These are phyloP conservation scores for Aurelia aurita DNA, from an alignment of 30 jellyfish, hydroid and myxozoan species.

Conservation along the genomic window DNA sequence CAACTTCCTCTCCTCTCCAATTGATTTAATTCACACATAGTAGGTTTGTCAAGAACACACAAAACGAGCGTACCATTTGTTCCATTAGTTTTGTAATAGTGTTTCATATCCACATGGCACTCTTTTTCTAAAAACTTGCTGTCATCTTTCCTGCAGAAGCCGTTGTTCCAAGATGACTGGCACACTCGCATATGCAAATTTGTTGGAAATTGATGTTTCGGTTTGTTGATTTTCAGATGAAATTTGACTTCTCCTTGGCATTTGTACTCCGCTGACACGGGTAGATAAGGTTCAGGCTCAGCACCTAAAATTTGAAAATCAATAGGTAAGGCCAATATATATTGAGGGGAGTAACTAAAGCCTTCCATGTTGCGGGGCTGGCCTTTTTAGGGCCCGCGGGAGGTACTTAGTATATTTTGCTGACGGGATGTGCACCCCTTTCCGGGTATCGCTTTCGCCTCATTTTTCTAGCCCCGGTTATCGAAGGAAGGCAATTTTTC, in stretches of 20 bases:
- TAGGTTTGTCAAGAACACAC: conserved; percentile 9
- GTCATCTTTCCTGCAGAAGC: conserved; percentile 10
- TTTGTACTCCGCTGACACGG: not conserved
- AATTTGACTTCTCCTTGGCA: conserved; percentile 38
- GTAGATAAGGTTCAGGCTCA: not conserved
- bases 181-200: conserved; percentile 26
- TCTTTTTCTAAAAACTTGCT: not conserved
- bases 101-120: not conserved
- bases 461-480: too few species aligned
- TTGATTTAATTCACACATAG: conserved; percentile 3
- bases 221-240: not conserved
- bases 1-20: conserved; percentile 1
- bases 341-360: too few species aligned
- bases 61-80: not conserved
- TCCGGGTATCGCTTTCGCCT: too few species aligned
- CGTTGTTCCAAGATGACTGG: conserved; percentile 57
- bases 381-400: too few species aligned
- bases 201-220: not conserved
- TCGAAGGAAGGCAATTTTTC: too few species aligned
- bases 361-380: too few species aligned
- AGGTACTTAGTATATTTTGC: too few species aligned
- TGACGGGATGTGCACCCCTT: too few species aligned
- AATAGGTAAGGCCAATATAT: too few species aligned
- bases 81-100: not conserved
- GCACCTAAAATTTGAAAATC: not conserved